Conservation (phyloP, 2,888 invertebrate species). For the Leptura quadrifasciata region DNA sequence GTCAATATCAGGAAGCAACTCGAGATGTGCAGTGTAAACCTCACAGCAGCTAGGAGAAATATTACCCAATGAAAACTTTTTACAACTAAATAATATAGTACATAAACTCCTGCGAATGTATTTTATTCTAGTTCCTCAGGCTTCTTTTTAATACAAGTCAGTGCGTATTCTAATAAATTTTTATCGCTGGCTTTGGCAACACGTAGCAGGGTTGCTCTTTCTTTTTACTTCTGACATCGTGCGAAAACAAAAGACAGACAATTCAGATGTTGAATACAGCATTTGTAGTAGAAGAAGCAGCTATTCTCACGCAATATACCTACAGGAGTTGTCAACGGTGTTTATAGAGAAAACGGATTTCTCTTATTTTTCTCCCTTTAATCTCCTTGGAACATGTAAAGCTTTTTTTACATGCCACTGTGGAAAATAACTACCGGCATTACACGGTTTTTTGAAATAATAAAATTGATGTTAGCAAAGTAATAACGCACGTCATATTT, state of each 20-base stretch:
- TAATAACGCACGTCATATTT: not conserved
- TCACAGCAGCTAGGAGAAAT: slow-evolving; percentile 18
- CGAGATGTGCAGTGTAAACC: slow-evolving; percentile 13
- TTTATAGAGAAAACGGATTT: slow-evolving; percentile 58
- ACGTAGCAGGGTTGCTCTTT: slow-evolving; percentile 23
- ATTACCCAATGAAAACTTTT: slow-evolving; percentile 34
- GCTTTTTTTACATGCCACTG: slow-evolving; percentile 23
- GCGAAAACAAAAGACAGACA: slow-evolving; percentile 34
- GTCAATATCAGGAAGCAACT: slow-evolving; percentile 20
- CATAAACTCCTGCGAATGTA: slow-evolving; percentile 38
- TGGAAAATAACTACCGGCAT: slow-evolving; percentile 18
- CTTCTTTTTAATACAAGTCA: slow-evolving; percentile 52
- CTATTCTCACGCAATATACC: slow-evolving; percentile 55
- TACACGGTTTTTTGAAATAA: slow-evolving; percentile 16
- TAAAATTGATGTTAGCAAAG: slow-evolving; percentile 15
- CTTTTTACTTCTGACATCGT: slow-evolving; percentile 11
- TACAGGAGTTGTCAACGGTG: slow-evolving; percentile 54
- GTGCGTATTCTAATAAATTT: slow-evolving; percentile 57
- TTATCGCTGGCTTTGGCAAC: slow-evolving; percentile 38
- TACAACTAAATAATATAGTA: slow-evolving; percentile 39
- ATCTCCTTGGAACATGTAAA: slow-evolving; percentile 53
- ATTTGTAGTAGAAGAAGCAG: slow-evolving; percentile 41
- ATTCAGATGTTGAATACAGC: slow-evolving; percentile 28
- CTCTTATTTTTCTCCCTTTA: slow-evolving; percentile 52
- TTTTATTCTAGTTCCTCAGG: slow-evolving; percentile 37